A percentile compares a stretch with the other conserved stretches of the same genome.
These are phyloP conservation scores for Drosophila koepferae DNA, from an alignment of 2,888 invertebrate genomes.

Conservation along the genomic window DNA sequence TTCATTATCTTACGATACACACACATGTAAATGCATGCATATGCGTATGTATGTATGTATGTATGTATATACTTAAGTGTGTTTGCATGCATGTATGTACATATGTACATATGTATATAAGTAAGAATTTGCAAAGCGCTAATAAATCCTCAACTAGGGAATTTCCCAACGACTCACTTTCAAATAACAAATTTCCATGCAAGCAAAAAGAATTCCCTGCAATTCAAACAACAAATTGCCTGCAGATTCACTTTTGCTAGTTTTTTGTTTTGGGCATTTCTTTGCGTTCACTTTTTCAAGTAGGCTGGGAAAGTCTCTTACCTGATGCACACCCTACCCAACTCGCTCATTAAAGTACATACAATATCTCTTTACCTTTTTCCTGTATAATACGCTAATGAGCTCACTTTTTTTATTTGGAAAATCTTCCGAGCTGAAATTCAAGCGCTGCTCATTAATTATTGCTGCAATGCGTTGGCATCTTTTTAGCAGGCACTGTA, in stretches of 20 bases:
- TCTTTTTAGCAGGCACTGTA: constrained; percentile 18
- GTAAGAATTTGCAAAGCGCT: neutral
- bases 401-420: constrained; percentile 12
- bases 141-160: constrained; percentile 39
- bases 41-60: neutral
- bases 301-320: constrained; percentile 15
- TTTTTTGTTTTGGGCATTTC: neutral
- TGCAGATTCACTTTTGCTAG: constrained; percentile 2
- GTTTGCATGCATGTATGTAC: neutral
- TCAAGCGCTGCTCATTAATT: constrained; percentile 19
- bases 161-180: constrained; percentile 40
- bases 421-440: constrained; percentile 14
- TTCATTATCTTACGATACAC: constrained; percentile 64
- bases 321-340: constrained; percentile 23
- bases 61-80: neutral
- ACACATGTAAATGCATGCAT: neutral
- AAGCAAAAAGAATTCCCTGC: constrained; percentile 26
- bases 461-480: constrained; percentile 8
- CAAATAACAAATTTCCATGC: neutral
- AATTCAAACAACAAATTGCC: constrained; percentile 34
- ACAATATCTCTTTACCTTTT: neutral
- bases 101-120: neutral
- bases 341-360: neutral
- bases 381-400: constrained; percentile 29
- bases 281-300: constrained; percentile 5